A percentile compares a stretch with the other conserved stretches of the same genome.
phyloP scores from a whole-genome alignment of 2,888 invertebrate genomes.

The Falcaria lacertinaria region DNA sequence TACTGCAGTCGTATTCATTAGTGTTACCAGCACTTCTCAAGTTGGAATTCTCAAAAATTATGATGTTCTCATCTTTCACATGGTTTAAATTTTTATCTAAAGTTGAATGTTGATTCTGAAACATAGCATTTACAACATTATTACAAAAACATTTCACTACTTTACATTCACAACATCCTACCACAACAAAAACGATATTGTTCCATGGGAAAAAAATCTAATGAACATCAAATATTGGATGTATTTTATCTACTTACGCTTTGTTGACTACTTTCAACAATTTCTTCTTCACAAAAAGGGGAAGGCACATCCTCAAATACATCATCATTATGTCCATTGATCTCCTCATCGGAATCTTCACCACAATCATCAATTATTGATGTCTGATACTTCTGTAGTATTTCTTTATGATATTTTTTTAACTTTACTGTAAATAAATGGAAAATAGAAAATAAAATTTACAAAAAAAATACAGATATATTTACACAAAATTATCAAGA shows the following conservation, averaged over 20 bases:
- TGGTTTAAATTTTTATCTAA: not conserved
- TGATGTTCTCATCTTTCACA: not conserved
- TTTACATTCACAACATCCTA: too few species aligned
- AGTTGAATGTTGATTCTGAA: not conserved
- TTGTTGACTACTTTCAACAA: not conserved
- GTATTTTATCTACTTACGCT: not conserved
- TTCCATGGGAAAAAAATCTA: too few species aligned
- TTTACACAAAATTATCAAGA: too few species aligned
- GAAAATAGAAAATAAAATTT: too few species aligned
- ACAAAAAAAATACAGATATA: not conserved
- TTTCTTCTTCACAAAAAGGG: not conserved
- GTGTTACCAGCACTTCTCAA: conserved; percentile 16
- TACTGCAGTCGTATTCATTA: conserved; percentile 28
- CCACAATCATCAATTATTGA: not conserved
- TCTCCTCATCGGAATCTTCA: not conserved
- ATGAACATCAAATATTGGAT: too few species aligned
- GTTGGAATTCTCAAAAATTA: not conserved
- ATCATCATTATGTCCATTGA: not conserved
- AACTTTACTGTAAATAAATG: not conserved
- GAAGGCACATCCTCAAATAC: not conserved
- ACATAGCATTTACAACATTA: not conserved
- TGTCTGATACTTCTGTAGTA: not conserved
- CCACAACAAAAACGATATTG: too few species aligned
- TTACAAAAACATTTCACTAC: not conserved
- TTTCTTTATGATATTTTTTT: not conserved